Conservation (phyloP, 2,113 vertebrate species). For the Scatophagus argus region DNA sequence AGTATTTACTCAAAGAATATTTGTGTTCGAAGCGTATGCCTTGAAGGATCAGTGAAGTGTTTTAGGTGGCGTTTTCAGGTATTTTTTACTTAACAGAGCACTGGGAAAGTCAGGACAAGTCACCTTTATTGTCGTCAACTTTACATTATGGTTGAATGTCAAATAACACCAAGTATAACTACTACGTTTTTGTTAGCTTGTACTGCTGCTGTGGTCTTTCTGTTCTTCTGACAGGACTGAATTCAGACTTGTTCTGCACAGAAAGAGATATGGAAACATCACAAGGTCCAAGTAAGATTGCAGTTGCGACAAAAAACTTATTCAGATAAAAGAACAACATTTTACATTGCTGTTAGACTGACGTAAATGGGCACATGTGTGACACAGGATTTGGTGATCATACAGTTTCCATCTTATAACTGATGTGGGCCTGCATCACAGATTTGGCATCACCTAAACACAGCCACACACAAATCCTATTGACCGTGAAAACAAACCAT, state of each 20-base stretch:
- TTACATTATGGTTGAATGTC: too few species aligned
- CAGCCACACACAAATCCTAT: slow-evolving; percentile 15
- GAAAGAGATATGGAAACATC: not conserved
- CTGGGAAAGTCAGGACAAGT: too few species aligned
- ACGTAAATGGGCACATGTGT: not conserved
- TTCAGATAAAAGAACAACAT: too few species aligned
- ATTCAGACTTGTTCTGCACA: not conserved
- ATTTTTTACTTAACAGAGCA: not conserved
- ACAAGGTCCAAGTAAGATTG: too few species aligned
- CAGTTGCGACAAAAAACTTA: too few species aligned
- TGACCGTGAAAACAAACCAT: slow-evolving; percentile 27
- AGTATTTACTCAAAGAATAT: not conserved
- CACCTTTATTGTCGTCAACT: too few species aligned
- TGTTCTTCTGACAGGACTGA: not conserved
- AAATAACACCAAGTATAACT: too few species aligned
- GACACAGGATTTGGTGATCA: not conserved
- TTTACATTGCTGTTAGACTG: too few species aligned
- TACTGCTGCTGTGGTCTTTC: not conserved
- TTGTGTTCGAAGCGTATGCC: not conserved
- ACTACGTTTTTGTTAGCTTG: not conserved
- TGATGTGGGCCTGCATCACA: not conserved
- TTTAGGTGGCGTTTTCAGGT: not conserved
- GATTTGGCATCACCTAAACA: slow-evolving; percentile 23
- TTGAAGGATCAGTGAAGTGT: not conserved
- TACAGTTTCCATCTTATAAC: not conserved